phyloP scores from a whole-genome alignment of 92 coral and sea anemone genomes.

The Porites divaricata region DNA sequence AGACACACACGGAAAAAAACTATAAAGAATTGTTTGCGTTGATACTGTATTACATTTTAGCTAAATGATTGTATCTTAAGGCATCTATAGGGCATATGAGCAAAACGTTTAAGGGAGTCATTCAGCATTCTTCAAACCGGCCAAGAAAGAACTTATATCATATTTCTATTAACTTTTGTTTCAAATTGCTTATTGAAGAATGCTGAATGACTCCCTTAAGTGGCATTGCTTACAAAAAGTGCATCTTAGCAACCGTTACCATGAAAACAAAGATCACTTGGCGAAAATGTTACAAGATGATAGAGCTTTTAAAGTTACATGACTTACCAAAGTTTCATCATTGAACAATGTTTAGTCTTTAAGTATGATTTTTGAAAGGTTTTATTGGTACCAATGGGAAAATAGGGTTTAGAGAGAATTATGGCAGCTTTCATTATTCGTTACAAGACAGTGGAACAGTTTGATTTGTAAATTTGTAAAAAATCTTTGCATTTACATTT shows the following conservation, averaged over 20 bases:
- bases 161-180: too few relatives aligned
- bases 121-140: neutral
- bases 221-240: conserved; percentile 5
- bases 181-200: neutral
- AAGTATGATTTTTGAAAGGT: neutral
- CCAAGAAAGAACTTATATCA: neutral
- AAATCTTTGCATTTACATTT: too few relatives aligned
- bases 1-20: neutral
- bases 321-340: neutral
- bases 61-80: neutral
- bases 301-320: neutral
- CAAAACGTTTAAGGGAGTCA: neutral
- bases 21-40: neutral
- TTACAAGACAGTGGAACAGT: too few relatives aligned
- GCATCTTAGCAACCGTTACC: conserved; percentile 3
- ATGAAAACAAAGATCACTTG: conserved; percentile 11
- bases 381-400: too few relatives aligned
- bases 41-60: neutral
- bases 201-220: too few relatives aligned
- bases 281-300: neutral
- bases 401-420: too few relatives aligned
- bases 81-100: neutral
- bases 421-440: too few relatives aligned
- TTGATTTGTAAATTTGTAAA: too few relatives aligned
- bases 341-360: neutral